phyloP scores from a whole-genome alignment of 2,888 invertebrate genomes.

The Erannis defoliaria region DNA sequence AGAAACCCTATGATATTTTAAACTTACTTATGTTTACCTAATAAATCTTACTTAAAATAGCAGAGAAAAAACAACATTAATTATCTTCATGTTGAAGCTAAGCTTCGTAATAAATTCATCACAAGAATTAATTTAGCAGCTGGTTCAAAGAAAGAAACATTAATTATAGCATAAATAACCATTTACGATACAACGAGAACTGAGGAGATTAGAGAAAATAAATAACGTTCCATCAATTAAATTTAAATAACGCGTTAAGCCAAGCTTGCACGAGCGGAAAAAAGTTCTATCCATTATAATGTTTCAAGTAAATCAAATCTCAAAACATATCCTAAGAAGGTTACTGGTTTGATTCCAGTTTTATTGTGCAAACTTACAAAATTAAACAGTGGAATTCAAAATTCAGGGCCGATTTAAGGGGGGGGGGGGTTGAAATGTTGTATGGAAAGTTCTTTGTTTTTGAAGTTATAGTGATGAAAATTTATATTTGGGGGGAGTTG shows the following conservation, averaged over 20 bases:
- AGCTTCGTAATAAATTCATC: slow-evolving; percentile 31
- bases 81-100: slow-evolving; percentile 9
- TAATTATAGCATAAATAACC: slow-evolving; percentile 27
- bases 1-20: background rate
- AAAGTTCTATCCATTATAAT: too few species aligned
- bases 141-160: slow-evolving; percentile 22
- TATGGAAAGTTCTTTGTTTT: too few species aligned
- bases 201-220: slow-evolving; percentile 13
- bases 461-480: too few species aligned
- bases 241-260: slow-evolving; percentile 3
- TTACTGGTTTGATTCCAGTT: too few species aligned
- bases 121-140: slow-evolving; percentile 20
- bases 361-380: too few species aligned
- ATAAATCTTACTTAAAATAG: background rate
- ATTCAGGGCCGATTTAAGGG: too few species aligned
- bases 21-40: background rate
- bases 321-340: too few species aligned
- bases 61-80: slow-evolving; percentile 8
- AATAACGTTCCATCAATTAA: slow-evolving; percentile 10
- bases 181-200: slow-evolving; percentile 20
- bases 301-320: too few species aligned
- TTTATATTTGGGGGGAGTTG: too few species aligned
- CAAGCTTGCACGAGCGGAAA: background rate
- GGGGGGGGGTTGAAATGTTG: too few species aligned
- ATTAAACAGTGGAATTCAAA: too few species aligned